Percentiles rank a stretch among this genome's conserved stretches.
These are phyloP conservation scores for Drosophila nasuta DNA, from an alignment of 1,140 invertebrate species.

Conservation along the genomic window DNA sequence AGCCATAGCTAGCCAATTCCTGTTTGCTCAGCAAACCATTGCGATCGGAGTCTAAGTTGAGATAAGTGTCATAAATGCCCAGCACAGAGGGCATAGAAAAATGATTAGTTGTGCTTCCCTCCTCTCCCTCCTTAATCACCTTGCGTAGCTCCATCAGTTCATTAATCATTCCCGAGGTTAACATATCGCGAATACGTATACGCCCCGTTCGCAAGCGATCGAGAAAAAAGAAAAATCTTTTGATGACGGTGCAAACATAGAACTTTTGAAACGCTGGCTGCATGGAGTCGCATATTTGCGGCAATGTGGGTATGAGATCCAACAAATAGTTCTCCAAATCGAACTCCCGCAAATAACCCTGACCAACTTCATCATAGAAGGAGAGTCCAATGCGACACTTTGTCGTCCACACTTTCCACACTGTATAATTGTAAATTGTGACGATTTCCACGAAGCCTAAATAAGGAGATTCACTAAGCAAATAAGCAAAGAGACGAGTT, in stretches of 20 bases:
- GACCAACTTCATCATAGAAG: constrained; percentile 96
- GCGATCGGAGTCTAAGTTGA: constrained; percentile 96
- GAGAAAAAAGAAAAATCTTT: constrained; percentile 98
- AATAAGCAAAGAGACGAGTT: constrained; percentile 93
- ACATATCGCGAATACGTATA: constrained; percentile 95
- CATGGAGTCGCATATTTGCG: constrained; percentile 92
- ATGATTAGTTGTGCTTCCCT: constrained; percentile 92
- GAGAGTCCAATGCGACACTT: constrained; percentile 97
- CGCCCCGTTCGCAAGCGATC: constrained; percentile 94
- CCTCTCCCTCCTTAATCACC: constrained; percentile 85
- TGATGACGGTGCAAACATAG: constrained; percentile 97
- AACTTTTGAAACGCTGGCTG: constrained; percentile 98
- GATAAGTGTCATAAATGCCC: constrained; percentile 96
- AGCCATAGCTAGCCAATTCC: constrained; percentile 95
- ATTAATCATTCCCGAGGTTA: constrained; percentile 96
- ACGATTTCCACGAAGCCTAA: constrained; percentile 90
- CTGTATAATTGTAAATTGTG: constrained; percentile 97
- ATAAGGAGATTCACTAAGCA: constrained; percentile 93
- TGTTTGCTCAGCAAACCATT: constrained; percentile 97
- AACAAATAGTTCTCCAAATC: constrained; percentile 98
- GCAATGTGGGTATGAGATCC: constrained; percentile 95
- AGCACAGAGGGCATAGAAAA: constrained; percentile 96
- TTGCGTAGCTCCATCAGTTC: constrained; percentile 95
- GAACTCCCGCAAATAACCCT: constrained; percentile 95
- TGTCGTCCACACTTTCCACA: constrained; percentile 97